Evolutionary conservation across 2,888 invertebrate genomes (phyloP).

Genomic region (Calameuta pallipes): DNA sequence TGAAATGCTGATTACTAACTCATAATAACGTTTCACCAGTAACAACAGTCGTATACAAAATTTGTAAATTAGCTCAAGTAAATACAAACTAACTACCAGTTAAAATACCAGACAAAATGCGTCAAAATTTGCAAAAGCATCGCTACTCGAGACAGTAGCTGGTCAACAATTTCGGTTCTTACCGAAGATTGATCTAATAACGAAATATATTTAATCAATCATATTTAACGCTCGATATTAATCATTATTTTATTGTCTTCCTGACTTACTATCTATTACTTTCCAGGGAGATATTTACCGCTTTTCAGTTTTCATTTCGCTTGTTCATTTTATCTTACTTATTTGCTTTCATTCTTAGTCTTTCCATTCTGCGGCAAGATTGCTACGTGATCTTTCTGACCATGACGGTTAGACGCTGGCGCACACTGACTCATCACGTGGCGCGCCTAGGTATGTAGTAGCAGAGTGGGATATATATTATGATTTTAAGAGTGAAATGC

Average conservation of each 20-base stretch:
- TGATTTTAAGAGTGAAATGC: conserved; percentile 24
- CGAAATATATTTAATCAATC: neutral
- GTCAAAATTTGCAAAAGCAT: neutral
- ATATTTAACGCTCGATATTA: neutral
- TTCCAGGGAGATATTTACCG: neutral
- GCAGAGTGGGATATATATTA: neutral
- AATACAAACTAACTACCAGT: neutral
- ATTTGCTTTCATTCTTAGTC: neutral
- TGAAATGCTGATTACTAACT: neutral
- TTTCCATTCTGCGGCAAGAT: neutral
- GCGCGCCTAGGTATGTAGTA: neutral
- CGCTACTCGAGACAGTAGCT: neutral
- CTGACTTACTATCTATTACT: neutral
- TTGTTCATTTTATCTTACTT: neutral
- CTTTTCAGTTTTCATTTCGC: neutral
- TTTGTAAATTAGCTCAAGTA: neutral
- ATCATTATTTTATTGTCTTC: neutral
- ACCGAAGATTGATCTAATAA: neutral
- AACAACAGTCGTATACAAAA: neutral
- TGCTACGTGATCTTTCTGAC: neutral
- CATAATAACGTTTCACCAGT: neutral
- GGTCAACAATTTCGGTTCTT: neutral
- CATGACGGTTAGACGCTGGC: neutral
- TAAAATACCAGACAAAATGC: neutral
- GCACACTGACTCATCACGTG: neutral